phyloP scores from a whole-genome alignment of 2,113 vertebrate genomes.

The Lophura nycthemera region DNA sequence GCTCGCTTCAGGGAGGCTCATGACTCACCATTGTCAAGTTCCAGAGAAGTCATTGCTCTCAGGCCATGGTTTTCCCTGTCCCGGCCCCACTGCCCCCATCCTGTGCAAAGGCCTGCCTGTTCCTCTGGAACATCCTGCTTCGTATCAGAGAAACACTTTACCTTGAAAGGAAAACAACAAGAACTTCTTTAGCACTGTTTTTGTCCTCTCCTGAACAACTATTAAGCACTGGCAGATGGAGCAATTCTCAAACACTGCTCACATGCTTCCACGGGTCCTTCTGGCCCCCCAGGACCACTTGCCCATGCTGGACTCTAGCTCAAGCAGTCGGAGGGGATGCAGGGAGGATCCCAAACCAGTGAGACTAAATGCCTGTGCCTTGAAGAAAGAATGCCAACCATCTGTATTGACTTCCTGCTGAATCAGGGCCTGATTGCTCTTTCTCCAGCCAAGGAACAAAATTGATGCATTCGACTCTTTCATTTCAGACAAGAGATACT shows the following conservation, averaged over 20 bases:
- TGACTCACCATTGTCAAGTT: not conserved
- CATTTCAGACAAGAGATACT: not conserved
- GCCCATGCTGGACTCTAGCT: not conserved
- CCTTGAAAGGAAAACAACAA: not conserved
- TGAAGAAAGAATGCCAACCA: not conserved
- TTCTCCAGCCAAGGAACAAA: not conserved
- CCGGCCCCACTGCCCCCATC: not conserved
- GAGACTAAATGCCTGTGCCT: not conserved
- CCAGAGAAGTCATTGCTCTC: not conserved
- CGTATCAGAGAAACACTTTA: not conserved
- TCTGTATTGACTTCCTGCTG: not conserved
- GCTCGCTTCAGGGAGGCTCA: not conserved
- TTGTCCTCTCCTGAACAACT: not conserved
- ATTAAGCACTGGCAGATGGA: not conserved
- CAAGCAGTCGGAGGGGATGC: not conserved
- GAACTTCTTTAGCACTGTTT: not conserved
- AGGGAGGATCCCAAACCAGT: not conserved
- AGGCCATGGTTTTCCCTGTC: not conserved
- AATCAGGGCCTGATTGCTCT: not conserved
- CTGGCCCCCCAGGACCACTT: not conserved
- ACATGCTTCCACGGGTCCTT: rapidly evolving
- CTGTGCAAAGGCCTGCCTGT: not conserved
- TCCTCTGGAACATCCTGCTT: not conserved
- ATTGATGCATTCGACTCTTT: not conserved
- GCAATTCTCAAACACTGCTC: not conserved